Base-by-base conservation (phyloP, 2,113 vertebrate genomes). In the Chlamydotis undulata region DNA sequence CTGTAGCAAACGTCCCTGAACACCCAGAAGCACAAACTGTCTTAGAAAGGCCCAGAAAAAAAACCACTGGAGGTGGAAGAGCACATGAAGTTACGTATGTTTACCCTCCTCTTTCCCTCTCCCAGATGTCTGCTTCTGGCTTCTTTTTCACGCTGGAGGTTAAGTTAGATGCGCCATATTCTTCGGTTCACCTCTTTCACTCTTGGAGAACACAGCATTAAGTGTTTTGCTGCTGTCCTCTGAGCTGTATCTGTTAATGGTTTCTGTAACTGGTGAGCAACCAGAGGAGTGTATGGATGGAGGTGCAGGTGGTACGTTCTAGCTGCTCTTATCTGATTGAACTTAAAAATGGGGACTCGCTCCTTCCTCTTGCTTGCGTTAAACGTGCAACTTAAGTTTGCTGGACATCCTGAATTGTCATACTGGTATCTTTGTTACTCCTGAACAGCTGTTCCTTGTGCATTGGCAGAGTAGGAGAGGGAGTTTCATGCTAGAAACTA, bases 21-120 rank as follows among this genome's bases (percentile, higher is more conserved):
- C 15, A 49, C 26, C 23, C 37, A 25, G n/a, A 25, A 57, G 16
- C 18, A 56, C 61, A 26, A 14, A 67, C 9, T 78, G 57, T 23
- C 15, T 43, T 59, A 31, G n/a, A 24, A 26, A 73, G 53, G 22
- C 49, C 41, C 6, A 10, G 47, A 61, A 67, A 25, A 43, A 50
- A 82, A 65, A 31, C 12, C 14, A 25, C 10, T 52, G 53, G 17
- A 39, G 7, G 9, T 45, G 9, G 69, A 21, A 59, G 59, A 31
- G 10, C 9, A 11, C 11, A 2, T 1, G 6, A 39, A 33, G 25
- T 56, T 71, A n/a, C 3, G 5, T 43, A 6, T 3, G 4, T 35
- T 89, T 53, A 14, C 9, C 63, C 9, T 35, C n/a, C 50, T 63
- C 37, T 23, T 83, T 83, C 12, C 19, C 16, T 37, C 49, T 79